Conservation (phyloP, 2,797 vertebrate genomes). For the Saxicola maurus region DNA sequence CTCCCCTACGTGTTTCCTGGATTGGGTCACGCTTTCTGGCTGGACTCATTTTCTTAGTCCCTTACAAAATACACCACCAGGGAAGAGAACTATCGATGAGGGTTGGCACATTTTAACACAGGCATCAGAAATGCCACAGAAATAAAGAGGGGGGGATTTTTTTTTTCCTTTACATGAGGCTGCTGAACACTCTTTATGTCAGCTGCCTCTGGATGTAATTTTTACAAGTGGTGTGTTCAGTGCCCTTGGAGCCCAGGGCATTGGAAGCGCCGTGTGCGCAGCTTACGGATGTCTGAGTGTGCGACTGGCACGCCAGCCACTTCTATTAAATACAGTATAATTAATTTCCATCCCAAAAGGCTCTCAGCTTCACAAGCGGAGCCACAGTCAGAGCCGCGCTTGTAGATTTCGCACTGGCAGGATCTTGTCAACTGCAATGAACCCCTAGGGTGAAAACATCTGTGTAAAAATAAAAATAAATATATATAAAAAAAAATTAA, state of each 20-base stretch:
- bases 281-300: not conserved
- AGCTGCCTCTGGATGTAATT: not conserved
- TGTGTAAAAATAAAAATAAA: not conserved
- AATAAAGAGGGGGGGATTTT: not conserved
- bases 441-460: not conserved
- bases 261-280: not conserved
- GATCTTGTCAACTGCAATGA: not conserved
- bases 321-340: not conserved
- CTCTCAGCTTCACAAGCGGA: not conserved
- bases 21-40: not conserved
- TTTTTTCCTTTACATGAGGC: not conserved
- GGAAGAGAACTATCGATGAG: not conserved
- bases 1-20: not conserved
- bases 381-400: not conserved
- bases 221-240: not conserved
- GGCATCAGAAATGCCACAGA: not conserved
- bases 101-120: not conserved
- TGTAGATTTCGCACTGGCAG: not conserved
- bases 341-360: not conserved
- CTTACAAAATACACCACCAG: not conserved
- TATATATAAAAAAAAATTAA: rapidly evolving
- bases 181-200: not conserved
- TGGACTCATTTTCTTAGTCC: not conserved
- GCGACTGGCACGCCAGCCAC: not conserved
- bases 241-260: not conserved